Conservation (phyloP, 2,888 invertebrate species). For the Tethea ocularis region DNA sequence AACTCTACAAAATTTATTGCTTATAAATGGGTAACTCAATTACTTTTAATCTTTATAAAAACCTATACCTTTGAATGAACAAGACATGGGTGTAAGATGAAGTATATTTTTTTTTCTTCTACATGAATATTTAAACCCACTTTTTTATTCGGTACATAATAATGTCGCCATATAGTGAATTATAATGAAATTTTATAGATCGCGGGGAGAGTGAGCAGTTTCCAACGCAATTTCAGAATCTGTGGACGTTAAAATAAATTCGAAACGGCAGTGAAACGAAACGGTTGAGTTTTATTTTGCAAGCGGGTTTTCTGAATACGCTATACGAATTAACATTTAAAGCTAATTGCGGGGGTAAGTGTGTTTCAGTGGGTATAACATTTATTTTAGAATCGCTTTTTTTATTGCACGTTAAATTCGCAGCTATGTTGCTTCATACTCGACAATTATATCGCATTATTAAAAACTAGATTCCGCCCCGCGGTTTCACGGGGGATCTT, state of each 20-base stretch:
- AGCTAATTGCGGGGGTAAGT: constrained; percentile 14
- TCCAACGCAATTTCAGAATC: constrained; percentile 31
- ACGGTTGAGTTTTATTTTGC: constrained; percentile 14
- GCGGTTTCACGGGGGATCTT: too few relatives aligned
- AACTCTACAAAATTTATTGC: too few relatives aligned
- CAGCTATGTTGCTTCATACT: constrained; percentile 5
- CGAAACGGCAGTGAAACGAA: constrained; percentile 14
- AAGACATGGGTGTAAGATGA: too few relatives aligned
- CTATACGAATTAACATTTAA: constrained; percentile 14
- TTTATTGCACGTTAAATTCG: constrained; percentile 5
- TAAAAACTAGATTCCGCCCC: too few relatives aligned
- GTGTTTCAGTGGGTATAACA: neutral
- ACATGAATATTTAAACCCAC: too few relatives aligned
- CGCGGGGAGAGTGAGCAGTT: constrained; percentile 23
- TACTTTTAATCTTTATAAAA: too few relatives aligned
- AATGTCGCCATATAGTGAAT: too few relatives aligned
- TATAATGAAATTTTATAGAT: constrained; percentile 11
- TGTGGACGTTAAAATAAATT: constrained; percentile 24
- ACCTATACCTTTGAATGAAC: too few relatives aligned
- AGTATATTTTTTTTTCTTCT: too few relatives aligned
- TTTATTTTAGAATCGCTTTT: constrained; percentile 1
- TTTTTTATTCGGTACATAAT: too few relatives aligned
- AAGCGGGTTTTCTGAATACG: constrained; percentile 5
- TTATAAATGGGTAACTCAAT: too few relatives aligned
- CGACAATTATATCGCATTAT: neutral